Evolutionary conservation across 2,888 invertebrate genomes (phyloP).

Genomic region (Clistopyga incitator): DNA sequence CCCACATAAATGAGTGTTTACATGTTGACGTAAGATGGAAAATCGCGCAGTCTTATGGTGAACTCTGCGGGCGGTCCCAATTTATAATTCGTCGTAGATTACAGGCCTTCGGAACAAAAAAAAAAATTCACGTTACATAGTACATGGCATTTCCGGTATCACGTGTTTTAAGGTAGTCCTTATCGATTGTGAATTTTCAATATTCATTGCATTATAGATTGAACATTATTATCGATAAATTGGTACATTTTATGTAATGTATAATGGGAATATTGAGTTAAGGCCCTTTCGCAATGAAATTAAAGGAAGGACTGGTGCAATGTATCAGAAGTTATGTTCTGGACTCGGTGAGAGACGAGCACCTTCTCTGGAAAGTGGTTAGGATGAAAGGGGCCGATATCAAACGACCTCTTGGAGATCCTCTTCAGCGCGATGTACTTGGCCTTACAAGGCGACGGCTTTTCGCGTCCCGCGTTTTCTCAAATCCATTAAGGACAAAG

Average conservation of each 20-base stretch:
- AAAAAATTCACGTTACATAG: neutral
- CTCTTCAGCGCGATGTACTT: slow-evolving; percentile 47
- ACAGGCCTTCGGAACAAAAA: neutral
- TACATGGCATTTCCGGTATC: no score
- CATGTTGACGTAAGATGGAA: slow-evolving; percentile 28
- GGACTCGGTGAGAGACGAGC: neutral
- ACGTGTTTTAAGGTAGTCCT: no score
- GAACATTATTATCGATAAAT: no score
- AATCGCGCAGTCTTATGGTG: slow-evolving; percentile 36
- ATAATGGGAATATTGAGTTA: no score
- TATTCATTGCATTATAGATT: no score
- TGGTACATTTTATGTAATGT: no score
- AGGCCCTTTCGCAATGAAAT: no score
- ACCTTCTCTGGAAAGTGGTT: slow-evolving; percentile 8
- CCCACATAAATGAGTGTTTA: no score
- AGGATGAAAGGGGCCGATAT: slow-evolving; percentile 19
- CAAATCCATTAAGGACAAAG: slow-evolving; percentile 40
- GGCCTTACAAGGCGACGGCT: slow-evolving; percentile 59
- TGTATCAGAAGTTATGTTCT: slow-evolving; percentile 35
- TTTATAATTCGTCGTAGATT: slow-evolving; percentile 41
- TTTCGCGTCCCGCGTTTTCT: slow-evolving; percentile 31
- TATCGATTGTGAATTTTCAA: no score
- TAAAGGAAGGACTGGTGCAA: no score
- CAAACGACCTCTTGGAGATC: slow-evolving; percentile 25
- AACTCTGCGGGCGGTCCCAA: slow-evolving; percentile 58